Evolutionary conservation across 2,113 vertebrate species (phyloP), one percentile per base, ranked within the genome.

Genomic region (Hoplias malabaricus): DNA sequence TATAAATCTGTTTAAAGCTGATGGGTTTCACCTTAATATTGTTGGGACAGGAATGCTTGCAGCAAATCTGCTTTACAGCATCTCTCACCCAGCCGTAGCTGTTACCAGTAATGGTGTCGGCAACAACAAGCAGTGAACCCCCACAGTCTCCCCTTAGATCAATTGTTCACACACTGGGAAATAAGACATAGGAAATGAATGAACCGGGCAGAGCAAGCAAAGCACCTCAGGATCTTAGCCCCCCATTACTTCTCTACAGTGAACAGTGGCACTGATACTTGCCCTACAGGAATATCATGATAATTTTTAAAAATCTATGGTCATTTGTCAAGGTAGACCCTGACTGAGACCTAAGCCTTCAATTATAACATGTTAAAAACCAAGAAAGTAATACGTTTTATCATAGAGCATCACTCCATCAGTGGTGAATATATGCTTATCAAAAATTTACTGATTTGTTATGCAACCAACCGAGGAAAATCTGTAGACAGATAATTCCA

Each of bases 141-240:
- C 40, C 57, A 21, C 53, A n/a, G 13, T 6, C 75, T 34, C 56
- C 36, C 53, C 42, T 21, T 42, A 16, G 38, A 38, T 13, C 21
- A 42, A 69, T 25, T 69, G 66, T 56, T 59, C 38, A 48, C 38
- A 77, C 7, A 23, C 16, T 36, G 38, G 23, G 14, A 77, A 69
- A 61, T n/a, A 48, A 61, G 66, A 50, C 53, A 70, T 33, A 67
- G 14, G 25, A 56, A 66, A 67, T 42, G 34, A 16, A 27, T 76
- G 48, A 76, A 21, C 36, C 34, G 14, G 23, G 5, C 23, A 38
- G 13, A 2, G 65, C 36, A 77, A 53, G 53, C 67, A 31, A n/a
- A 46, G 36, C 29, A 77, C 33, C 31, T 69, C 25, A 7, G 54
- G 75, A 57, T 61, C 54, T 11, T 2, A 27, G 19, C 4, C 0